These are phyloP conservation scores for Idaea dimidiata DNA, from an alignment of 2,888 invertebrate genomes.

Conservation along the genomic window DNA sequence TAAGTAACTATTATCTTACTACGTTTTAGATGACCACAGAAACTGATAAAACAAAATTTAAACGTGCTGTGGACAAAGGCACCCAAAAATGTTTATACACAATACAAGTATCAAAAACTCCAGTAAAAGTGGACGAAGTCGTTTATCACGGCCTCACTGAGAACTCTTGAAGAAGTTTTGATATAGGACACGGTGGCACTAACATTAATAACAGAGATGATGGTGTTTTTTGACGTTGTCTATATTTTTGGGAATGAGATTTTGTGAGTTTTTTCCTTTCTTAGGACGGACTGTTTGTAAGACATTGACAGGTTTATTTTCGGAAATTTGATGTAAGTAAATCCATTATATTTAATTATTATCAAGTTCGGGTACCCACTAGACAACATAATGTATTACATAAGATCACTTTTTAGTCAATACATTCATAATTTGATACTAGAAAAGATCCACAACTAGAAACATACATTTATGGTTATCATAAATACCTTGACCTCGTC, in stretches of 20 bases:
- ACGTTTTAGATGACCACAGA: no score
- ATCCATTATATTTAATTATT: no score
- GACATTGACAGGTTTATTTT: background rate
- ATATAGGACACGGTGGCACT: conserved; percentile 72
- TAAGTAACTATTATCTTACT: no score
- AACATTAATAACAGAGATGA: conserved; percentile 77
- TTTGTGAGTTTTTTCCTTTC: background rate
- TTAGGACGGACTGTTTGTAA: background rate
- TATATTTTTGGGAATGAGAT: background rate
- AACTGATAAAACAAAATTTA: background rate
- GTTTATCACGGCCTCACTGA: conserved; percentile 77
- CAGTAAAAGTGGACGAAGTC: conserved; percentile 72
- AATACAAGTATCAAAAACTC: conserved; percentile 48
- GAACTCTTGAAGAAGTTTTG: conserved; percentile 78
- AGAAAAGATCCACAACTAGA: no score
- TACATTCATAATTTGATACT: no score
- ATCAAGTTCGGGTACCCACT: no score
- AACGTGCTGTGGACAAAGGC: background rate
- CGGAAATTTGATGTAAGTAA: background rate
- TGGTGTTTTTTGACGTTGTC: background rate
- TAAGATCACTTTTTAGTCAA: no score
- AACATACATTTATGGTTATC: no score
- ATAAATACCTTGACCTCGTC: no score
- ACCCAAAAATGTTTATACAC: background rate
- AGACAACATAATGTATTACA: no score